Conservation (phyloP, 2,113 vertebrate genomes). For the Apteryx mantelli region DNA sequence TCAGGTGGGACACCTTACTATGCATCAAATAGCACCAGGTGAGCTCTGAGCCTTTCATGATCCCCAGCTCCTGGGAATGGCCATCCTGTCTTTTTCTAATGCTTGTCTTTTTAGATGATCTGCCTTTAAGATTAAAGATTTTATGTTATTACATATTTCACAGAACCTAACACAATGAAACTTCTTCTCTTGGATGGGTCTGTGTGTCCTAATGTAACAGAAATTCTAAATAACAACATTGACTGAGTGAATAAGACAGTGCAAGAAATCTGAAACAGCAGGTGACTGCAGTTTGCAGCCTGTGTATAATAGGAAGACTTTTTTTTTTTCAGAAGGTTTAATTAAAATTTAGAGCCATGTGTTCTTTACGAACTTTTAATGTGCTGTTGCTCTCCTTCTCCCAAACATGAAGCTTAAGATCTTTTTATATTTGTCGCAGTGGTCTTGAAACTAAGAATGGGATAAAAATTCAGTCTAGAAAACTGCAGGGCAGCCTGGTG, state of each 20-base stretch:
- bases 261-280: not conserved
- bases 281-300: not conserved
- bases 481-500: not conserved
- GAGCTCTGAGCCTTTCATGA: not conserved
- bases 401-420: not conserved
- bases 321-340: not conserved
- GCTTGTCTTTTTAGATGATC: not conserved
- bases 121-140: not conserved
- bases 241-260: not conserved
- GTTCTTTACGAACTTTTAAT: not conserved
- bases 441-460: not conserved
- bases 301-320: not conserved
- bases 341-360: not conserved
- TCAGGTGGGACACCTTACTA: not conserved
- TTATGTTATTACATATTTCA: not conserved
- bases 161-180: no score
- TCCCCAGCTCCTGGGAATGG: not conserved
- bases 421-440: not conserved
- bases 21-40: not conserved
- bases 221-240: not conserved
- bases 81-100: accelerated
- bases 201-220: accelerated
- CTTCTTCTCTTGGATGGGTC: not conserved
- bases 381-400: not conserved
- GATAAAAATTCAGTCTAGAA: not conserved